phyloP scores from a whole-genome alignment of 2,888 invertebrate species.

The Lacanobia oleracea region DNA sequence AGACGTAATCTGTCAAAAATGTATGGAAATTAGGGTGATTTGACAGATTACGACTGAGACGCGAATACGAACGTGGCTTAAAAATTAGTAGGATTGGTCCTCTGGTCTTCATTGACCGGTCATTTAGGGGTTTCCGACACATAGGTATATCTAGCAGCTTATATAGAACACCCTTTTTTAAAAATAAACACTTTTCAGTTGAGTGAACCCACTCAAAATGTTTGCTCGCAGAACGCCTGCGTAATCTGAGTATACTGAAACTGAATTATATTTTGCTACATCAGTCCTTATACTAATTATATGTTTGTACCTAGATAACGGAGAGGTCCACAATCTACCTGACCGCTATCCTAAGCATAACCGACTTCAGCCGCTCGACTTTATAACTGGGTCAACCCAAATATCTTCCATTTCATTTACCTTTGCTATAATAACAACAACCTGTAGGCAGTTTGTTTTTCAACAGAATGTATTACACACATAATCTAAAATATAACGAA shows the following conservation, averaged over 20 bases:
- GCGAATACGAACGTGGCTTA: too few species aligned
- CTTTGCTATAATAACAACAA: conserved; percentile 49
- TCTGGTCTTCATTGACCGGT: neutral
- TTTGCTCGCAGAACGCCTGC: neutral
- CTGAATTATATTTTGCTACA: neutral
- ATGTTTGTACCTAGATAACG: conserved; percentile 33
- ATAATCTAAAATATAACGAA: neutral
- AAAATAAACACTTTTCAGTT: neutral
- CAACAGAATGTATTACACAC: conserved; percentile 11
- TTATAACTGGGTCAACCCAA: conserved; percentile 57
- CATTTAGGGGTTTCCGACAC: neutral
- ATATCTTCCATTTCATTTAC: conserved; percentile 56
- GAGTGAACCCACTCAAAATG: neutral
- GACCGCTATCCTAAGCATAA: conserved; percentile 16
- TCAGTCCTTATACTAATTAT: conserved; percentile 32
- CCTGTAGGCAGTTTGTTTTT: conserved; percentile 46
- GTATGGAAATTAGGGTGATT: too few species aligned
- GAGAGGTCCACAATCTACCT: conserved; percentile 27
- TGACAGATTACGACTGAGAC: too few species aligned
- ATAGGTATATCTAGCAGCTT: neutral
- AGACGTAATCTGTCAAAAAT: too few species aligned
- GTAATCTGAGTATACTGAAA: neutral
- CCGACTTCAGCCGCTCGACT: conserved; percentile 17
- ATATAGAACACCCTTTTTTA: neutral
- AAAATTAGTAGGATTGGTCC: too few species aligned